Evolutionary conservation across 2,113 vertebrate species (phyloP), one percentile per base, ranked within the genome.

Genomic region (Clinocottus analis): DNA sequence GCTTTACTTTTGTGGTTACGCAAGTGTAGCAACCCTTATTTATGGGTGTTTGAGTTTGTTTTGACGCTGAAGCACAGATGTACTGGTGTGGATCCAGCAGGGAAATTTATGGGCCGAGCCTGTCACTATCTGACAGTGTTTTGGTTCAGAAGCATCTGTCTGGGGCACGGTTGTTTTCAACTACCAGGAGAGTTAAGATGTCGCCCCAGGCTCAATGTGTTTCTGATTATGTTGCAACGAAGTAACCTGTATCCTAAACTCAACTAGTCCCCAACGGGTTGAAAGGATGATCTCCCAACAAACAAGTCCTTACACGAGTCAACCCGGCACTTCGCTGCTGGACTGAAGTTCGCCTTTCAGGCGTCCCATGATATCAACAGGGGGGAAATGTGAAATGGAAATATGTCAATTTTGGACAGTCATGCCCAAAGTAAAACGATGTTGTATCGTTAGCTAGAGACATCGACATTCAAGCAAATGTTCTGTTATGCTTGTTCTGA

Each of bases 21-120:
- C 21, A 77, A 83, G 21, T 43, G 43, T 60, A 65, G 65, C 76
- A 79, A 64, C 29, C 9, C 13, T 80, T 82, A 81, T 82, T 82
- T 84, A 85, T 73, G 55, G 49, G 53, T 77, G 74, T 75, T 71
- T 67, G 58, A 80, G 64, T 77, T 89, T 74, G 69, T 87, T 89
- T 87, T 85, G 70, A 85, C 81, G 53, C 63, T 73, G 55, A 65
- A 67, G 62, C 21, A 35, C 76, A 87, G 80, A 90, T 75, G 82
- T 81, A 74, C 35, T 85, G 69, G 83, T 73, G 70, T 64, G 37
- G 39, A 67, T 92, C 84, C 84, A 91, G 85, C 31, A 0, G 70
- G 56, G 27, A 78, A 78, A 76, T 78, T 84, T 85, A 89, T 77
- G 77, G 41, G 49, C 69, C 35, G 5, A 31, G 64, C 8, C 69